Percentiles rank a stretch among this genome's conserved stretches.
Conservation (phyloP, 2,888 invertebrate species). For the Tetragonisca angustula region DNA sequence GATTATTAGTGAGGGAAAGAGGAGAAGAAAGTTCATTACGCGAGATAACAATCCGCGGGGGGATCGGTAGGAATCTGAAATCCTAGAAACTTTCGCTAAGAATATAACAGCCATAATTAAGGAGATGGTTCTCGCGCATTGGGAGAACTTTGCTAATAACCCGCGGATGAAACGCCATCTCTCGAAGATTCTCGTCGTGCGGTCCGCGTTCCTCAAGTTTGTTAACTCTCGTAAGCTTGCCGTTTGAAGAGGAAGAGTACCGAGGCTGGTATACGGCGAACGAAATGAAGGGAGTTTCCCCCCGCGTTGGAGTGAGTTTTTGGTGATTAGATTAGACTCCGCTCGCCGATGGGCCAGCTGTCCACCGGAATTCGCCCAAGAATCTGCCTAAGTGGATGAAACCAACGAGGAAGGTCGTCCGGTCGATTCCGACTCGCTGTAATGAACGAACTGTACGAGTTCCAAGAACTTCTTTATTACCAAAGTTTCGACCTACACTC, state of each 20-base stretch:
- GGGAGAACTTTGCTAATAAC: constrained; percentile 83
- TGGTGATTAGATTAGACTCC: constrained; percentile 80
- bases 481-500: constrained; percentile 63
- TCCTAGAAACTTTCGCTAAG: constrained; percentile 57
- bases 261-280: constrained; percentile 66
- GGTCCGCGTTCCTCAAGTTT: constrained; percentile 81
- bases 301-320: constrained; percentile 76
- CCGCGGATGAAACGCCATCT: constrained; percentile 71
- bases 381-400: constrained; percentile 77
- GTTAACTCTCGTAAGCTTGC: constrained; percentile 81
- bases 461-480: constrained; percentile 73
- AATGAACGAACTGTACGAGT: constrained; percentile 71
- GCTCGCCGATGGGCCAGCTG: constrained; percentile 75
- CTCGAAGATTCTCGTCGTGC: constrained; percentile 65
- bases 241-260: constrained; percentile 64
- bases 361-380: constrained; percentile 76
- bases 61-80: constrained; percentile 44
- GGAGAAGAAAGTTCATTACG: background rate
- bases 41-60: constrained; percentile 36
- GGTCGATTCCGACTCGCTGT: constrained; percentile 61
- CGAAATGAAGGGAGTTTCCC: constrained; percentile 80
- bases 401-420: constrained; percentile 70
- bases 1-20: constrained; percentile 4
- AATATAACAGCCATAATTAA: constrained; percentile 78
- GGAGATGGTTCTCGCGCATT: constrained; percentile 77